Conservation (phyloP, 2,888 invertebrate species). For the Drosophila sordidula region DNA sequence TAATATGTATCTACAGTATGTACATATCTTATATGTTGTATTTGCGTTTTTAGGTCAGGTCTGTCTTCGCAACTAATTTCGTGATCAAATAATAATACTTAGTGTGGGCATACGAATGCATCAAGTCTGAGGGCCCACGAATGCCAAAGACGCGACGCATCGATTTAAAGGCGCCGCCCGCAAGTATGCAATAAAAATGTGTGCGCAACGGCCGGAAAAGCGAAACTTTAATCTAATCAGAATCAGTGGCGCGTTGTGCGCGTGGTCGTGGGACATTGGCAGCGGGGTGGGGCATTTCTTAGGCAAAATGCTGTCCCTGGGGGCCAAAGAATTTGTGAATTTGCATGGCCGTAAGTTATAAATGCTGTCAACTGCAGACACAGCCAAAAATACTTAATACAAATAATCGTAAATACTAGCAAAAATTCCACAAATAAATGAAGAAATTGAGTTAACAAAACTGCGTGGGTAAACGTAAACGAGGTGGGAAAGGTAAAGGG, state of each 20-base stretch:
- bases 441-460: slow-evolving; percentile 17
- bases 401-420: slow-evolving; percentile 32
- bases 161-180: slow-evolving; percentile 49
- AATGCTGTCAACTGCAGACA: slow-evolving; percentile 51
- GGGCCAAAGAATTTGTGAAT: slow-evolving; percentile 44
- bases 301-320: slow-evolving; percentile 7
- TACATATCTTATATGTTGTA: neutral
- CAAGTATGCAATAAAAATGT: slow-evolving; percentile 48
- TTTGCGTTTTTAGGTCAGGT: neutral
- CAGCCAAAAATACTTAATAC: slow-evolving; percentile 31
- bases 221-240: slow-evolving; percentile 48
- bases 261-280: neutral
- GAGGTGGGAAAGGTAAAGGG: neutral
- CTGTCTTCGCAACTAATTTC: too few species aligned
- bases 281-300: neutral
- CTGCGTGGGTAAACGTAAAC: neutral
- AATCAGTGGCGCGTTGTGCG: slow-evolving; percentile 6
- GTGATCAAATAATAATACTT: too few species aligned
- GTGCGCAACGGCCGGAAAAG: slow-evolving; percentile 1
- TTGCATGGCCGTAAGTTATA: slow-evolving; percentile 49
- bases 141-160: slow-evolving; percentile 24
- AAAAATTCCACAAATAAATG: slow-evolving; percentile 34
- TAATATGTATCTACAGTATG: too few species aligned
- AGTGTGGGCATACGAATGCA: slow-evolving; percentile 20
- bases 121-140: slow-evolving; percentile 19